Evolutionary conservation across 2,888 invertebrate species (phyloP), one percentile per base, ranked within the genome.

Genomic region (Cyaniris semiargus): DNA sequence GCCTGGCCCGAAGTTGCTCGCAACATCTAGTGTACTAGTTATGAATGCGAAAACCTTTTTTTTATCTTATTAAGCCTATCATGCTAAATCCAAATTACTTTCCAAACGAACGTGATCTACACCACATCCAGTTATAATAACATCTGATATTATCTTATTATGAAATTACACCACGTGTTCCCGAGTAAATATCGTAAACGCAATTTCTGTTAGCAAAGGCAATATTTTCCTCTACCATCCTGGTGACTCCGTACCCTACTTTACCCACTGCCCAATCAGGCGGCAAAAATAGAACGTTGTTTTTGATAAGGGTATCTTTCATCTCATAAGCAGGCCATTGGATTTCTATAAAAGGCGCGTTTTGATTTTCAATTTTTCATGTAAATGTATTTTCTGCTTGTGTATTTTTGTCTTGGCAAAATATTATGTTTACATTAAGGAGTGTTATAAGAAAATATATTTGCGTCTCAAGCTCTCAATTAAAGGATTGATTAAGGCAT

Each of bases 211-310:
- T 27, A 8, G 23, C 66, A 15, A 66, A 5, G 66, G 21, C 60
- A 66, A 27, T 18, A 66, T 23, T 66, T 15, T 27, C 23, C 15
- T 27, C 15, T 3, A 66, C 5, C 58, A 21, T 13, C 60, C 60
- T 66, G 60, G 60, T 66, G 27, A 66, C 60, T 58, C 21, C 60
- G 23, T 66, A 66, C 23, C 60, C 60, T 66, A 27, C 60, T 27
- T 21, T 27, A 66, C 60, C 15, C 27, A 21, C 8, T 66, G 66
- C 15, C 66, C 15, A 66, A 27, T 27, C 66, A 31, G 27, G 66
- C 27, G 66, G 66, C 66, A 66, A 66, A 66, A 66, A 66, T 31
- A 66, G 66, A 66, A 66, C 66, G 66, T 66, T 66, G 66, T 66
- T 66, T 66, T 66, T 66, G 66, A 66, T 31, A 66, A 66, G 66